phyloP scores from a whole-genome alignment of 1,140 invertebrate genomes.

The Euwallacea similis region DNA sequence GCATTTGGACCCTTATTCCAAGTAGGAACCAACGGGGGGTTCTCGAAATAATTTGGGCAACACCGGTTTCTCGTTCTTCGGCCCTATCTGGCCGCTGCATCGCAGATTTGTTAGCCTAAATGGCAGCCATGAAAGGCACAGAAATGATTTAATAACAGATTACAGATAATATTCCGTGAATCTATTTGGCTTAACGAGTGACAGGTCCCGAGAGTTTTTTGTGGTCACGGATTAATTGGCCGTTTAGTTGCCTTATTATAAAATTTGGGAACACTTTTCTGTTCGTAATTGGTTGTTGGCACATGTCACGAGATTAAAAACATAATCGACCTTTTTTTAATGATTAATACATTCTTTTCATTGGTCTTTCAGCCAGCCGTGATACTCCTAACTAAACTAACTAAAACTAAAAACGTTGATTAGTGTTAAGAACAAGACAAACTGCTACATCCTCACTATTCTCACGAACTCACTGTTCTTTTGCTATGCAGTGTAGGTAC shows the following conservation, averaged over 20 bases:
- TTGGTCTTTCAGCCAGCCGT: too few relatives aligned
- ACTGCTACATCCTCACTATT: too few relatives aligned
- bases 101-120: constrained; percentile 36
- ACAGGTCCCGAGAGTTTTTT: constrained; percentile 23
- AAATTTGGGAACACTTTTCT: constrained; percentile 10
- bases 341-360: too few relatives aligned
- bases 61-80: constrained; percentile 24
- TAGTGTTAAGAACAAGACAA: too few relatives aligned
- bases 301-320: background rate
- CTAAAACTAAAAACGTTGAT: too few relatives aligned
- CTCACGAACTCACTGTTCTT: too few relatives aligned
- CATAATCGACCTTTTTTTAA: too few relatives aligned
- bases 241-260: constrained; percentile 25
- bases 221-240: constrained; percentile 20
- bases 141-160: constrained; percentile 38
- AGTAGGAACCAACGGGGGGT: constrained; percentile 23
- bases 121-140: constrained; percentile 34
- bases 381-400: too few relatives aligned
- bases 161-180: constrained; percentile 37
- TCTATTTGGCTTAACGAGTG: constrained; percentile 36
- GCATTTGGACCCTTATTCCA: constrained; percentile 27
- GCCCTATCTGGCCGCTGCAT: constrained; percentile 27
- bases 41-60: constrained; percentile 29
- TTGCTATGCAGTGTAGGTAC: too few relatives aligned
- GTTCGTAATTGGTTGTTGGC: constrained; percentile 23